Base-by-base conservation (phyloP, 2,113 vertebrate species). In the Brachypteracias leptosomus region DNA sequence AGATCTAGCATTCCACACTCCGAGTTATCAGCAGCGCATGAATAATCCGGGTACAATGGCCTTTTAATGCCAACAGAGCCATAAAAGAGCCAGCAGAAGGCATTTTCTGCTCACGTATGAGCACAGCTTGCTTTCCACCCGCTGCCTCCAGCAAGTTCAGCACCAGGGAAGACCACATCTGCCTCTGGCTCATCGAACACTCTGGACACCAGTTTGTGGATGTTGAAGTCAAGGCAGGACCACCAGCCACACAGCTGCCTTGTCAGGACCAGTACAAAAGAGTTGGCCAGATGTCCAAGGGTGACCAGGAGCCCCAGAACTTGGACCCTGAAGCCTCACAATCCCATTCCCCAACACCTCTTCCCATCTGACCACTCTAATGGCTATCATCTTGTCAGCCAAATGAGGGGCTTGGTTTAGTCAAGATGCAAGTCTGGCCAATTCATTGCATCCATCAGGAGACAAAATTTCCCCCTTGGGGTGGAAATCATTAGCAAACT, bases 91-190 rank as follows among this genome's bases (percentile, higher is more conserved):
- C 66, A 82, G 62, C 25, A 95, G 70, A 76, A 85, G 70, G 20
- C 28, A 61, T 83, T 72, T 66, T 62, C 74, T 85, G 54, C 59
- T 88, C 81, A 20, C 22, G 2, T 46, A n/a, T 2, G 44, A 72
- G 40, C 16, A 13, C 49, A 79, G 81, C 5, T 55, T 74, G 52
- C 54, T 82, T 46, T 65, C 58, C 62, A 40, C 29, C 16, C 3
- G 0, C 57, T 0, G 1, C 65, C 57, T 71, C 49, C 0, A 0
- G 38, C 2, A 0, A 70, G 38, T 33, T 52, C 6, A 0, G 44
- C 59, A 13, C 82, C 33, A 31, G 63, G 71, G 47, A 58, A 6
- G 55, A 59, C 15, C 71, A 63, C 1, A 0, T 33, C 57, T 72
- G 49, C 58, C 3, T 1, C 17, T 49, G 61, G 40, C 38, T 57